A percentile compares a stretch with the other conserved stretches of the same genome.
Evolutionary conservation across 1,140 invertebrate genomes (phyloP).

Genomic region (Lineus longissimus): DNA sequence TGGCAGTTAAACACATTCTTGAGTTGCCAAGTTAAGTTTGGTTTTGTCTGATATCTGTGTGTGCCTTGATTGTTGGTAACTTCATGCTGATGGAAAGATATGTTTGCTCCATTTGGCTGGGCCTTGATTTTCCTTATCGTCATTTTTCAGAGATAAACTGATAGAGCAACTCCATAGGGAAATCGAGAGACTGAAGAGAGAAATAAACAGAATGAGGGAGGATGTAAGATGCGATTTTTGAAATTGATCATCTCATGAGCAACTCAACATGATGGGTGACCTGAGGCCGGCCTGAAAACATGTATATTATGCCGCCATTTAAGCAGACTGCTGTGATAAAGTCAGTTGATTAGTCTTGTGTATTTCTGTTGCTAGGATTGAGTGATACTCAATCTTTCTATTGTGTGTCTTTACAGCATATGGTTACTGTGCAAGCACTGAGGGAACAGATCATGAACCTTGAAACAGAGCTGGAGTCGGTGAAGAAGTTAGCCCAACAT

Average conservation of each 20-base stretch:
- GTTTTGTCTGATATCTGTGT: too few species aligned
- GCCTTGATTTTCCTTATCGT: too few species aligned
- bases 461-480: not conserved
- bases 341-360: not conserved
- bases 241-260: too few species aligned
- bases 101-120: too few species aligned
- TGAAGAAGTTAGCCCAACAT: not conserved
- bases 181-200: constrained; percentile 63
- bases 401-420: not conserved
- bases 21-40: too few species aligned
- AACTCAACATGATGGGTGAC: too few species aligned
- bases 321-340: not conserved
- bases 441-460: not conserved
- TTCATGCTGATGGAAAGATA: too few species aligned
- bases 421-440: not conserved
- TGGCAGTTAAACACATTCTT: too few species aligned
- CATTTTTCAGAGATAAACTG: constrained; percentile 68
- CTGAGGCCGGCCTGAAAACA: too few species aligned
- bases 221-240: constrained; percentile 51
- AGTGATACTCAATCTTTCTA: too few species aligned
- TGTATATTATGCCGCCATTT: not conserved
- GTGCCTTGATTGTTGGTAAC: too few species aligned
- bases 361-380: not conserved
- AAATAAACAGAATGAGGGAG: constrained; percentile 58
- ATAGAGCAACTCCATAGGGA: constrained; percentile 78